Evolutionary conservation across 2,888 invertebrate genomes (phyloP), one percentile per base, ranked within the genome.

Genomic region (Julus scanicus): DNA sequence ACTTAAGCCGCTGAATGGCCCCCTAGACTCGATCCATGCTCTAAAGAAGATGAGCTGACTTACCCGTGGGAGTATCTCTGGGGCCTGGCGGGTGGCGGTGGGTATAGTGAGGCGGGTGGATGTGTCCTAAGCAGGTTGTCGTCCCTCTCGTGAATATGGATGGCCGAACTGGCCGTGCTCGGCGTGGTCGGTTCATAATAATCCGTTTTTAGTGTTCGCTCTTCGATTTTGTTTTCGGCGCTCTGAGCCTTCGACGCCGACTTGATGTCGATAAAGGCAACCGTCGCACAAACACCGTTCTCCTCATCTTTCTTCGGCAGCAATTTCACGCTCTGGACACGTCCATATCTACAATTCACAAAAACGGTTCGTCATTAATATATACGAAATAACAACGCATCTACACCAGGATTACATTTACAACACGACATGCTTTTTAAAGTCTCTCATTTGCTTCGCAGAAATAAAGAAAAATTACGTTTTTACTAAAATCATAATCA

Each of bases 191-290:
- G 97, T 93, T 97, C 97, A 94, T 97, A 97, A 94, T 97, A 97
- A 93, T 97, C 96, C 91, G 96, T 97, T 93, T 96, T 96, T 93
- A 97, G 95, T 91, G 95, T 95, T 92, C 96, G 94, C 92, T 97
- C 97, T 93, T 97, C 97, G 93, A 97, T 93, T 92, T 95, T 95
- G 93, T 97, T 97, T 93, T 97, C 97, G 91, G 95, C 95, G 93
- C 96, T 96, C 93, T 97, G 97, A 91, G 98, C 97, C 94, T 97
- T 98, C 92, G 97, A 95, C 92, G 98, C 98, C 92, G 97, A 97
- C 94, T 97, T 97, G 94, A 98, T 97, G 94, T 98, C 98, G 95
- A 97, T 97, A 94, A 98, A 98, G 93, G 97, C 96, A 93, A 97
- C 96, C 92, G 96, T 96, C 93, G 96, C 97, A 94, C 96, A 96